phyloP scores from a whole-genome alignment of 2,888 invertebrate species.

The Embidobia sp. region DNA sequence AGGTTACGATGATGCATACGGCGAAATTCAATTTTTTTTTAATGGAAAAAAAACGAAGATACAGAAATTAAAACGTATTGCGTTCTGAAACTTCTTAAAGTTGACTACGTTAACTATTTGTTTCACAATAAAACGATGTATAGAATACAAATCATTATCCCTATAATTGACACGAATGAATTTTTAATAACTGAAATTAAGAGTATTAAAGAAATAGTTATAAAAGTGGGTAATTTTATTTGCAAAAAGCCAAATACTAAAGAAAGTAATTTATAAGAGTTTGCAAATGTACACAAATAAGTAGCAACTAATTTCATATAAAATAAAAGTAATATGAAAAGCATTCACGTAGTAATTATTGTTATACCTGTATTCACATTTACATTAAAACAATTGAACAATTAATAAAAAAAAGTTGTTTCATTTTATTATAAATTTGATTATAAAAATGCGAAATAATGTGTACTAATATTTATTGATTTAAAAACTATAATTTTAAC shows the following conservation, averaged over 20 bases:
- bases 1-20: conserved; percentile 22
- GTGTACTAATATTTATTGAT: no score
- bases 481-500: no score
- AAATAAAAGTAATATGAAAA: no score
- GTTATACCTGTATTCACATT: no score
- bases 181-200: conserved; percentile 13
- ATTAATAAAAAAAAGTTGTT: no score
- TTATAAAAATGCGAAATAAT: no score
- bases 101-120: conserved; percentile 21
- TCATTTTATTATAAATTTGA: no score
- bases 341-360: no score
- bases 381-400: no score
- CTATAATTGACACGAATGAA: conserved; percentile 1
- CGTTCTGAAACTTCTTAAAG: conserved; percentile 17
- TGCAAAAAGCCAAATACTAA: conserved; percentile 26
- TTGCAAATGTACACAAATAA: no score
- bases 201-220: conserved; percentile 11
- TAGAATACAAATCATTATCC: conserved; percentile 21
- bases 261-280: conserved; percentile 18
- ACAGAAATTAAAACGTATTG: conserved; percentile 25
- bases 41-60: conserved; percentile 13
- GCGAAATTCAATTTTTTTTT: conserved; percentile 43
- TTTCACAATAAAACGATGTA: conserved; percentile 22
- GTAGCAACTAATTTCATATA: no score
- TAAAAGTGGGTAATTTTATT: conserved; percentile 15